Evolutionary conservation across 2,113 vertebrate genomes (phyloP), one percentile per base, ranked within the genome.

Genomic region (Tympanuchus pallidicinctus): DNA sequence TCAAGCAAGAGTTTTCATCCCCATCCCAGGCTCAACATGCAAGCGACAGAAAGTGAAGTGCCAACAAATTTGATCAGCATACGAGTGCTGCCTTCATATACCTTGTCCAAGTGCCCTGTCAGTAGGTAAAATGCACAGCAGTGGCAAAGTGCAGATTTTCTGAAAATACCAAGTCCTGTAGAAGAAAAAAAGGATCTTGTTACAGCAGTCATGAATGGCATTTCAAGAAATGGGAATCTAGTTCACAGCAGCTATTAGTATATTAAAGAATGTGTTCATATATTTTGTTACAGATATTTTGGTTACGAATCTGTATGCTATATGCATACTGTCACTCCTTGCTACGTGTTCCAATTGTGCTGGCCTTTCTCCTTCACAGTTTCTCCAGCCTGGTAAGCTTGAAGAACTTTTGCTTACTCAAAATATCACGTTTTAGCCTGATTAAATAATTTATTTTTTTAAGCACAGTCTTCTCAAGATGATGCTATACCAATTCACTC

Each of bases 11-110:
- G 6, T 8, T 77, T 86, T 79, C 15, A 32, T 47, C 81, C 10
- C 13, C 4, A 4, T 19, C 3, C 12, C 45, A 10, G 24, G 11
- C 52, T 24, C 9, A 67, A 50, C 61, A 32, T n/a, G 27, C 0
- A 1, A 84, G 4, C 30, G 24, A 59, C 27, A 64, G 45, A 63
- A 52, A 61, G 8, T 24, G 18, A 81, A 67, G 4, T 45, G 10
- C 21, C 75, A 79, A 25, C 75, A 82, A 65, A 67, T 56, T 56
- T 48, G 1, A 48, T 72, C 28, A 56, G 34, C 50, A 67, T 36
- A 6, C 21, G n/a, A 14, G 3, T 17, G 20, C 7, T 72, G 27
- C 34, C 56, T 94, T 80, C 22, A 38, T 1, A 5, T 11, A 36
- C 8, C 16, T 63, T 40, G 30, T 32, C 7, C 2, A 2, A 64